phyloP scores from a whole-genome alignment of 1,140 invertebrate species.

The Drosophila melanica region DNA sequence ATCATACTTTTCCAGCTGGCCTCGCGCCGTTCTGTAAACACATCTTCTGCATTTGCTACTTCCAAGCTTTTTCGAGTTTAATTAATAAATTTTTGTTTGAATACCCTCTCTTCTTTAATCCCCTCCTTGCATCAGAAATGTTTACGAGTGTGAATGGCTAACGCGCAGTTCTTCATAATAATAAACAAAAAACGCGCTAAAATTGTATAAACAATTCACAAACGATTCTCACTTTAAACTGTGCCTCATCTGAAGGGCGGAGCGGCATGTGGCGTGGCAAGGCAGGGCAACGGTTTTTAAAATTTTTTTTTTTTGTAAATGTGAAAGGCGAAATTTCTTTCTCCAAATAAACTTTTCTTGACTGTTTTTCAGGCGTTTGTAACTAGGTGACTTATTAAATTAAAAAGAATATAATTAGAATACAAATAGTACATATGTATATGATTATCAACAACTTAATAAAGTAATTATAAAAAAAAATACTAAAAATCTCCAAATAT shows the following conservation, averaged over 20 bases:
- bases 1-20: slow-evolving; percentile 70
- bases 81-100: slow-evolving; percentile 63
- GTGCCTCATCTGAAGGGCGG: background rate
- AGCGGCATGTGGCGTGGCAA: background rate
- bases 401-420: too few relatives aligned
- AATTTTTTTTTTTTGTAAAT: slow-evolving; percentile 28
- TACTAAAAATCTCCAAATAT: background rate
- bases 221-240: slow-evolving; percentile 48
- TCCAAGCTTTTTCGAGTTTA: slow-evolving; percentile 46
- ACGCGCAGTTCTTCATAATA: slow-evolving; percentile 59
- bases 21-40: slow-evolving; percentile 57
- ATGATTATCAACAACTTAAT: background rate
- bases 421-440: too few relatives aligned
- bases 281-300: slow-evolving; percentile 19
- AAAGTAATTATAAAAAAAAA: background rate
- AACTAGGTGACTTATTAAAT: slow-evolving; percentile 22
- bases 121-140: slow-evolving; percentile 28
- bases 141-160: slow-evolving; percentile 52
- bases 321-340: slow-evolving; percentile 58
- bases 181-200: slow-evolving; percentile 24
- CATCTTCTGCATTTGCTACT: slow-evolving; percentile 53
- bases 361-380: slow-evolving; percentile 5
- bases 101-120: background rate
- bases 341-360: slow-evolving; percentile 28
- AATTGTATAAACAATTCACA: slow-evolving; percentile 43